phyloP scores from a whole-genome alignment of 2,888 invertebrate genomes.

The Nymphalis c-album region DNA sequence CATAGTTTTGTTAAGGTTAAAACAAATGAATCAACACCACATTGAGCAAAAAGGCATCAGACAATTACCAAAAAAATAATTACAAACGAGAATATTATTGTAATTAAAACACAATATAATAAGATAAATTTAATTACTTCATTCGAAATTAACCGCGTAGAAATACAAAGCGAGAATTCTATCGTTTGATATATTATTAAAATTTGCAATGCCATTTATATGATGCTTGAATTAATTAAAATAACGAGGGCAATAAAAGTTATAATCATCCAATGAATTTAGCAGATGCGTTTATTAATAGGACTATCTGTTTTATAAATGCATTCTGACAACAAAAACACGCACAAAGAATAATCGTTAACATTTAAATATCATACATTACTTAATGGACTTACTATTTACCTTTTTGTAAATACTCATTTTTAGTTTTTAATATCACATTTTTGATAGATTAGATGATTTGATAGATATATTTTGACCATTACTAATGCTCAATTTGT shows the following conservation, averaged over 20 bases:
- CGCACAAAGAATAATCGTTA: not conserved
- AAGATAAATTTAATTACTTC: not conserved
- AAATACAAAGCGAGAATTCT: not conserved
- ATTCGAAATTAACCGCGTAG: not conserved
- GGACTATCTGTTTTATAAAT: conserved; percentile 5
- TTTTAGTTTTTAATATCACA: too few relatives aligned
- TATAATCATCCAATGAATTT: conserved; percentile 24
- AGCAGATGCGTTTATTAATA: conserved; percentile 17
- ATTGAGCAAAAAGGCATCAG: too few relatives aligned
- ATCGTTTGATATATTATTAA: not conserved
- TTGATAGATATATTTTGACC: too few relatives aligned
- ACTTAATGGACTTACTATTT: too few relatives aligned
- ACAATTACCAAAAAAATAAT: too few relatives aligned
- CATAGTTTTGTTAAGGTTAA: too few relatives aligned
- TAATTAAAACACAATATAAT: not conserved
- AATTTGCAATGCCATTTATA: conserved; percentile 19
- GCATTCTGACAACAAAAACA: not conserved
- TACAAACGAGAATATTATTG: too few relatives aligned
- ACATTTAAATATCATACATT: not conserved
- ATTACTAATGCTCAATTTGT: too few relatives aligned
- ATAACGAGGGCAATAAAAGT: conserved; percentile 24
- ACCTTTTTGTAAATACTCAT: too few relatives aligned
- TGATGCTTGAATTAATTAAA: conserved; percentile 20
- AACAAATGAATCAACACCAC: too few relatives aligned
- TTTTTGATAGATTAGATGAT: too few relatives aligned